phyloP scores from a whole-genome alignment of 1,140 invertebrate genomes.

The Bactericera cockerelli region DNA sequence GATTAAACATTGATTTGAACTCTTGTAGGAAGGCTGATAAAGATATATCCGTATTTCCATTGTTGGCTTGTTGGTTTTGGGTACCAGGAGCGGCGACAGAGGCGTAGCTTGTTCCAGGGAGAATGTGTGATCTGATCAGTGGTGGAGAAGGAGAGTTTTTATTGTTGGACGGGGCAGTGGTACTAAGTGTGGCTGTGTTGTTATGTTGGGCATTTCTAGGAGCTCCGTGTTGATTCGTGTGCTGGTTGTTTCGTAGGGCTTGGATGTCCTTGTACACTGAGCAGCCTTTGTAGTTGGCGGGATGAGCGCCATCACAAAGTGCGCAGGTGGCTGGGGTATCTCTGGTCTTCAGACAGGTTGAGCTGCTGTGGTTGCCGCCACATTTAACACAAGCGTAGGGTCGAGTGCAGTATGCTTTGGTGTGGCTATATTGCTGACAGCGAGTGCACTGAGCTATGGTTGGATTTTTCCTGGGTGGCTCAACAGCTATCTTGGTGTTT shows the following conservation, averaged over 20 bases:
- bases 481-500: conserved; percentile 23
- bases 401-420: conserved; percentile 25
- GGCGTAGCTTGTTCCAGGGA: not conserved
- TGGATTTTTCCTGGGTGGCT: conserved; percentile 24
- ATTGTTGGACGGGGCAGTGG: not conserved
- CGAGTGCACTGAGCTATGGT: conserved; percentile 22
- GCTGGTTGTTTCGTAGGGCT: not conserved
- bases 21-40: conserved; percentile 4
- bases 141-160: not conserved
- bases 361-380: conserved; percentile 23
- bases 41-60: not conserved
- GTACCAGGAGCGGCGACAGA: not conserved
- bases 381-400: conserved; percentile 28
- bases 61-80: not conserved
- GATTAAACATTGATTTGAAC: not conserved
- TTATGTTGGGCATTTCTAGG: not conserved
- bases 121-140: not conserved
- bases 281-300: conserved; percentile 28
- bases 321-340: conserved; percentile 10
- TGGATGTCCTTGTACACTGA: conserved; percentile 22
- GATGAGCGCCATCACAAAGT: conserved; percentile 24
- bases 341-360: conserved; percentile 28
- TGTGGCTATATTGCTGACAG: conserved; percentile 18
- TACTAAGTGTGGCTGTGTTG: not conserved
- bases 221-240: not conserved